phyloP scores from a whole-genome alignment of 2,888 invertebrate genomes.

The Scaptomyza tumidula region DNA sequence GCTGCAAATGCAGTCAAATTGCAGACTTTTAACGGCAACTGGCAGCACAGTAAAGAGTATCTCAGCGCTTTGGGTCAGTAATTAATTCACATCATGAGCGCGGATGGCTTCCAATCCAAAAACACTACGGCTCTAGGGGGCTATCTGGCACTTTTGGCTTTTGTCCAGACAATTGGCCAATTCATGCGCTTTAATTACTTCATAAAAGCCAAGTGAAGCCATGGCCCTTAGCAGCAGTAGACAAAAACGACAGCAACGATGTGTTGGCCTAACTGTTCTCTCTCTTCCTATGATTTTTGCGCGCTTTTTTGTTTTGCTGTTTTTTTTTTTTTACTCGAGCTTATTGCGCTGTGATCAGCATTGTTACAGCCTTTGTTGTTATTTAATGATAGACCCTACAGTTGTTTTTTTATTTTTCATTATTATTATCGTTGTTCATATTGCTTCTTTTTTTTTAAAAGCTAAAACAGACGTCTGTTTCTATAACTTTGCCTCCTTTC shows the following conservation, averaged over 20 bases:
- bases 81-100: slow-evolving; percentile 73
- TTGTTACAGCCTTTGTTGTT: slow-evolving; percentile 47
- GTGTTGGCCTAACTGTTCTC: slow-evolving; percentile 61
- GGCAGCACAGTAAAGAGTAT: slow-evolving; percentile 36
- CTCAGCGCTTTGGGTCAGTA: slow-evolving; percentile 75
- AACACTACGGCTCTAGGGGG: slow-evolving; percentile 27
- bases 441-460: slow-evolving; percentile 35
- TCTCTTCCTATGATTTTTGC: slow-evolving; percentile 41
- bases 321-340: slow-evolving; percentile 21
- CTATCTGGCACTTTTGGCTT: slow-evolving; percentile 39
- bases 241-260: slow-evolving; percentile 8
- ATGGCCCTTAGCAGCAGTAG: slow-evolving; percentile 45
- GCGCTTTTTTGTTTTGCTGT: slow-evolving; percentile 12
- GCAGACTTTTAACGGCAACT: slow-evolving; percentile 67
- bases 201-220: slow-evolving; percentile 60
- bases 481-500: background rate
- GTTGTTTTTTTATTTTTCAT: slow-evolving; percentile 22
- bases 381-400: slow-evolving; percentile 62
- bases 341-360: slow-evolving; percentile 43
- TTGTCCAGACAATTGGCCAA: slow-evolving; percentile 68
- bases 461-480: slow-evolving; percentile 19
- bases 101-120: slow-evolving; percentile 39
- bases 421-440: slow-evolving; percentile 26
- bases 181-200: slow-evolving; percentile 78
- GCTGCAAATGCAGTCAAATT: slow-evolving; percentile 48